These are phyloP conservation scores for Microctonus brassicae DNA, from an alignment of 2,888 invertebrate genomes.

Conservation along the genomic window DNA sequence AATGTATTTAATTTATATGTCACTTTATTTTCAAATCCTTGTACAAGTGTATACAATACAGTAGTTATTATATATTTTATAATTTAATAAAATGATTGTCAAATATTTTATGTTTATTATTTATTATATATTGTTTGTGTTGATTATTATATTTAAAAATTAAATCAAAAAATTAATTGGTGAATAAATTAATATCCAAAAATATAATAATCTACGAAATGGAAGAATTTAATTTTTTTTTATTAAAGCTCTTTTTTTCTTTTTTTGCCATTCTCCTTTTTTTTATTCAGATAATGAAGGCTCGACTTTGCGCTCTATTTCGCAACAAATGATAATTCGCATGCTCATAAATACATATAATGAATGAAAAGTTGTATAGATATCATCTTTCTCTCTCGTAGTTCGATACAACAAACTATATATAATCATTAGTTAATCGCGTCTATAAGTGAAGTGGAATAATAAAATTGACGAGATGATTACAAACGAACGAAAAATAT, in stretches of 20 bases:
- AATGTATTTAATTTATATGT: slow-evolving; percentile 17
- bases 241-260: slow-evolving; percentile 4
- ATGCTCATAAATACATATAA: slow-evolving; percentile 27
- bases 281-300: not conserved
- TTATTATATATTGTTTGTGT: not conserved
- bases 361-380: not conserved
- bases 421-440: not conserved
- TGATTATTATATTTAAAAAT: not conserved
- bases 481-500: not conserved
- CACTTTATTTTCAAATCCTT: not conserved
- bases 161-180: not conserved
- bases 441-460: slow-evolving; percentile 7
- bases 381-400: slow-evolving; percentile 2
- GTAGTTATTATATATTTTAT: not conserved
- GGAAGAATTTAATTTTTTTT: not conserved
- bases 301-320: slow-evolving; percentile 27
- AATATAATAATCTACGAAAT: not conserved
- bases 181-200: not conserved
- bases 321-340: slow-evolving; percentile 42
- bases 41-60: not conserved
- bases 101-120: not conserved
- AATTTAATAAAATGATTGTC: not conserved
- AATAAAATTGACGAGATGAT: slow-evolving; percentile 7
- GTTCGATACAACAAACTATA: slow-evolving; percentile 5
- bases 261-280: slow-evolving; percentile 2